These are phyloP conservation scores for Macquaria australasica DNA, from an alignment of 2,113 vertebrate species.

Conservation along the genomic window DNA sequence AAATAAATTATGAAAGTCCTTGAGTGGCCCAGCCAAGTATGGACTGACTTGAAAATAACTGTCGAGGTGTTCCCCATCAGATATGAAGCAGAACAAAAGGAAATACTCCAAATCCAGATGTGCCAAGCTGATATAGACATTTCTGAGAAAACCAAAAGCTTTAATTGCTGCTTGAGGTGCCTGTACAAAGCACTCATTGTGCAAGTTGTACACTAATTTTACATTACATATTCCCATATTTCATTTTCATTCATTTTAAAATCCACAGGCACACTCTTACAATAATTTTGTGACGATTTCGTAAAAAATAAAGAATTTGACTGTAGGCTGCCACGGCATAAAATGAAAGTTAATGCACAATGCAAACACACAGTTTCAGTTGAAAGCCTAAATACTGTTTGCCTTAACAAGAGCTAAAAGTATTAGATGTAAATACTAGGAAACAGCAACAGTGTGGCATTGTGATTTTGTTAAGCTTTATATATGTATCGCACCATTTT, in stretches of 20 bases:
- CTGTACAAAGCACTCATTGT: background rate
- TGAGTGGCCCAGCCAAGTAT: background rate
- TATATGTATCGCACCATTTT: background rate
- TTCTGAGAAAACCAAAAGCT: conserved; percentile 6
- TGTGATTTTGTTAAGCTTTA: background rate
- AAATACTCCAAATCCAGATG: background rate
- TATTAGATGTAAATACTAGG: background rate
- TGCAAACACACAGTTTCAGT: background rate
- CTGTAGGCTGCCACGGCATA: background rate
- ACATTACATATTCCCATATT: background rate
- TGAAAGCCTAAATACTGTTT: background rate
- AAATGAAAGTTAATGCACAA: background rate
- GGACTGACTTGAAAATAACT: conserved; percentile 19
- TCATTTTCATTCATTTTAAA: background rate
- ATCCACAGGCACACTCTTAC: background rate
- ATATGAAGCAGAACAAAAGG: conserved; percentile 5
- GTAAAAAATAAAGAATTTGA: background rate
- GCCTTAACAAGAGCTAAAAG: background rate
- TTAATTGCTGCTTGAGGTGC: background rate
- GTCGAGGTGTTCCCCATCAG: background rate
- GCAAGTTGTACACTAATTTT: background rate
- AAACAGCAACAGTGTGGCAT: too few species aligned
- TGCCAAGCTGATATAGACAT: background rate
- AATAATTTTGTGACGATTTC: background rate
- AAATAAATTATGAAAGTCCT: conserved; percentile 25